These are phyloP conservation scores for Tetrax tetrax DNA, from an alignment of 2,113 vertebrate species.

Conservation along the genomic window DNA sequence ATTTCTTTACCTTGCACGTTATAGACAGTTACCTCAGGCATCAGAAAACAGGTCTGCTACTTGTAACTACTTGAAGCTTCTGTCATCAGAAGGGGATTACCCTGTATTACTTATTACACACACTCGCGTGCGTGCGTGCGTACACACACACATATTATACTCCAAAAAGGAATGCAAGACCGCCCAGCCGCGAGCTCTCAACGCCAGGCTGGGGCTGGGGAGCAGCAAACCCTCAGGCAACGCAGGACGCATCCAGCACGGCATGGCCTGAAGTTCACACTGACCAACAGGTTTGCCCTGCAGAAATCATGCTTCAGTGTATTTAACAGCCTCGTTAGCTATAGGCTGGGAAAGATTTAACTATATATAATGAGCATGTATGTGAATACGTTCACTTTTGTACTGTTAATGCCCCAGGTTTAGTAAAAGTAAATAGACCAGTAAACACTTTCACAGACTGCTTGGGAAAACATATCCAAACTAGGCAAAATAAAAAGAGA, in stretches of 20 bases:
- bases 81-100: slow-evolving; percentile 66
- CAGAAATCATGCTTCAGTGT: not conserved
- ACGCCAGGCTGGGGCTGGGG: not conserved
- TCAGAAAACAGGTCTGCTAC: slow-evolving; percentile 42
- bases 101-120: not conserved
- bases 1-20: slow-evolving; percentile 55
- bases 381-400: not conserved
- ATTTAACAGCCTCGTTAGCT: not conserved
- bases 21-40: slow-evolving; percentile 19
- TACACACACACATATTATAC: slow-evolving; percentile 9
- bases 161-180: slow-evolving; percentile 32
- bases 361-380: not conserved
- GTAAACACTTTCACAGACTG: not conserved
- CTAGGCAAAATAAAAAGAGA: not conserved
- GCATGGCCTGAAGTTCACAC: not conserved
- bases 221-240: not conserved
- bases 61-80: slow-evolving; percentile 75
- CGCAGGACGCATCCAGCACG: not conserved
- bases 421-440: not conserved
- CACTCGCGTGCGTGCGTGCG: not conserved
- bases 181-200: slow-evolving; percentile 22
- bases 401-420: not conserved
- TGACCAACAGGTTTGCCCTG: not conserved
- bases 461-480: slow-evolving; percentile 5
- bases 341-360: not conserved